These are phyloP conservation scores for Seriola rivoliana DNA, from an alignment of 2,113 vertebrate genomes.

Conservation along the genomic window DNA sequence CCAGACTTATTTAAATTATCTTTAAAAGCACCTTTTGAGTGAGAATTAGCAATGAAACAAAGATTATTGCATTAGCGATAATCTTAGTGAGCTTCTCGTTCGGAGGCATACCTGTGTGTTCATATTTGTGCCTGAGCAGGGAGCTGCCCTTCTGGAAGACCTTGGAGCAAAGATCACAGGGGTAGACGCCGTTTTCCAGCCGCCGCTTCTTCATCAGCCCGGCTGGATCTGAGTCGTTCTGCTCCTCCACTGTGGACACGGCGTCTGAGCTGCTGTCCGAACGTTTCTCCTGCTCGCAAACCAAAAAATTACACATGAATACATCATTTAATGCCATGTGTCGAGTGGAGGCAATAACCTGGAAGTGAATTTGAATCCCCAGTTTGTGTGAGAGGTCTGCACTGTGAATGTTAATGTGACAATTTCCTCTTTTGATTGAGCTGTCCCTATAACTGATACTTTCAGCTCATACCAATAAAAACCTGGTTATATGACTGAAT, in stretches of 20 bases:
- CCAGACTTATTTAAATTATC: not conserved
- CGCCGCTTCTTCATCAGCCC: conserved; percentile 91
- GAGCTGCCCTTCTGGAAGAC: conserved; percentile 99
- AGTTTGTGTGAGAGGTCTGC: no score
- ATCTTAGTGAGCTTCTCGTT: not conserved
- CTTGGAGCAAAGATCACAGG: conserved; percentile 98
- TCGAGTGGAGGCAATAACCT: not conserved
- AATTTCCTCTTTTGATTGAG: no score
- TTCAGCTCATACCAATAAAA: no score
- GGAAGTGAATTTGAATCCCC: not conserved
- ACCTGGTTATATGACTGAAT: no score
- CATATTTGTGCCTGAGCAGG: conserved; percentile 97
- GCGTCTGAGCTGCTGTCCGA: conserved; percentile 89
- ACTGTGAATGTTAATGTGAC: not conserved
- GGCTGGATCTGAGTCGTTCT: conserved; percentile 90
- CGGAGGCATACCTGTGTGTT: conserved; percentile 92
- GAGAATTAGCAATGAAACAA: no score
- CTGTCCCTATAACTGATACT: no score
- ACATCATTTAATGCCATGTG: not conserved
- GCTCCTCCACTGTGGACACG: conserved; percentile 89
- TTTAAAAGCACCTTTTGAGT: no score
- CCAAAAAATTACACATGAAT: not conserved
- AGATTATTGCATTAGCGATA: no score
- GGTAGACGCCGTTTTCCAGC: conserved; percentile 93
- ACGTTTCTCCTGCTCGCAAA: conserved; percentile 85